Percentiles rank a stretch among this genome's conserved stretches.
Conservation (phyloP, 2,113 vertebrate genomes). For the Siniperca chuatsi region DNA sequence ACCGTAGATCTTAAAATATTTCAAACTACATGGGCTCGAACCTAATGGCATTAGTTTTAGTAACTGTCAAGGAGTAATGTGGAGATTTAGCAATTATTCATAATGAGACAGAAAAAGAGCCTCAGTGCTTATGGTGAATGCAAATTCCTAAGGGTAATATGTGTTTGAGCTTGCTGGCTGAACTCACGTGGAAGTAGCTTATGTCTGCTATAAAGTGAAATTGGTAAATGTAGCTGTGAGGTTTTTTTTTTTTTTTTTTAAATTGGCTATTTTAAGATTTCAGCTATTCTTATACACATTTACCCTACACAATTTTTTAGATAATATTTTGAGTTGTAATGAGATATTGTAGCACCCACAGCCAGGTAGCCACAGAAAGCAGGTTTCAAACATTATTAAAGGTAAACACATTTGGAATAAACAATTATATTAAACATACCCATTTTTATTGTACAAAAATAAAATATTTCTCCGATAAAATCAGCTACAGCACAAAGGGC, state of each 20-base stretch:
- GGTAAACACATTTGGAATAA: background rate
- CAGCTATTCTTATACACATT: background rate
- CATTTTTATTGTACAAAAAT: background rate
- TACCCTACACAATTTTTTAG: background rate
- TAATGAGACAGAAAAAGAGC: constrained; percentile 24
- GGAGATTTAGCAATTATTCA: constrained; percentile 36
- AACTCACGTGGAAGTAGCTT: background rate
- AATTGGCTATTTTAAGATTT: background rate
- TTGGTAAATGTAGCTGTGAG: background rate
- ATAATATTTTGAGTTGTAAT: background rate
- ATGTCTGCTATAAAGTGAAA: background rate
- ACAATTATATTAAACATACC: background rate
- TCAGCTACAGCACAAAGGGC: too few species aligned
- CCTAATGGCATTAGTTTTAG: background rate
- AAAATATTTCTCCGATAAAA: too few species aligned
- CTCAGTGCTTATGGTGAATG: background rate
- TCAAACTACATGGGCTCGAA: constrained; percentile 13
- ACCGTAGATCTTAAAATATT: background rate
- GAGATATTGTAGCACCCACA: background rate
- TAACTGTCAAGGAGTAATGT: constrained; percentile 27
- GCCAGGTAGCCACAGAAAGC: background rate
- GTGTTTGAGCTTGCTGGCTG: constrained; percentile 16
- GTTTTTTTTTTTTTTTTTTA: too few species aligned
- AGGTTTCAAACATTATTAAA: background rate
- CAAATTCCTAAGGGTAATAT: constrained; percentile 5